Conservation (phyloP, 2,797 vertebrate species). For the Sebastes jordani region DNA sequence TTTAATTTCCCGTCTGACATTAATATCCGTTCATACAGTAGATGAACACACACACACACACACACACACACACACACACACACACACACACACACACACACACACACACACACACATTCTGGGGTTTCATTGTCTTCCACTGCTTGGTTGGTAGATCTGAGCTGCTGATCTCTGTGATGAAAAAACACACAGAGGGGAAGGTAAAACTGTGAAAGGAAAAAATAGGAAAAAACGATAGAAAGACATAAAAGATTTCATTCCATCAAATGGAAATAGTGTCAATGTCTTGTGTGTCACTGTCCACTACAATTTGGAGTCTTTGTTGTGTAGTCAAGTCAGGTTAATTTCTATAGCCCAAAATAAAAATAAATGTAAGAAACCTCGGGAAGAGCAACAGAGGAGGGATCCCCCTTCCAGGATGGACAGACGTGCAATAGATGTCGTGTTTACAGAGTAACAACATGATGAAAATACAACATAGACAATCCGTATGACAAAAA, state of each 20-base stretch:
- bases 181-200: neutral
- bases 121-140: slow-evolving; percentile 12
- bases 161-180: slow-evolving; percentile 27
- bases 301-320: neutral
- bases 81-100: neutral
- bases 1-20: slow-evolving; percentile 68
- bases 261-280: neutral
- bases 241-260: neutral
- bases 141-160: slow-evolving; percentile 27
- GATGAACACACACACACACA: slow-evolving; percentile 4
- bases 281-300: neutral
- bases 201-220: neutral
- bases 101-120: neutral
- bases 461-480: too few relatives aligned
- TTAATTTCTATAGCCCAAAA: too few relatives aligned
- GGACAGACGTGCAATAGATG: too few relatives aligned
- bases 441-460: too few relatives aligned
- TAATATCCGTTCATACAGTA: slow-evolving; percentile 57
- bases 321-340: too few relatives aligned
- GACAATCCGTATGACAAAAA: too few relatives aligned
- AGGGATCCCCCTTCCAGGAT: too few relatives aligned
- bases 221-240: neutral
- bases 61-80: neutral
- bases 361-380: too few relatives aligned
- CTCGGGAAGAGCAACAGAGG: too few relatives aligned